Evolutionary conservation across 2,113 vertebrate species (phyloP).

Genomic region (Silurus asotus): DNA sequence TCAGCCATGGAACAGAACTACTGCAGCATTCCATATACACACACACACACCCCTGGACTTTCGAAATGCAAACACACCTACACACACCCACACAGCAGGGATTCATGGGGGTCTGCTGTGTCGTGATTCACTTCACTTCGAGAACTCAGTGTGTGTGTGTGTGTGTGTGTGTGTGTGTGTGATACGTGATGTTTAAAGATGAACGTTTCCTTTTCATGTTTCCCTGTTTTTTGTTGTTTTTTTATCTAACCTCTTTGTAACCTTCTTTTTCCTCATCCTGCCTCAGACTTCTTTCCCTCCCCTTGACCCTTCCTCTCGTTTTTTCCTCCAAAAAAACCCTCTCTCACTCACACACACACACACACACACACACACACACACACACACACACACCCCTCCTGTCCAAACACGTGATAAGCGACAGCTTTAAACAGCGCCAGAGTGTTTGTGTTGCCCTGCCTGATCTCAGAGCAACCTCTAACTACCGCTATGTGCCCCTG

Average conservation of each 20-base stretch:
- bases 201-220: not conserved
- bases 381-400: not conserved
- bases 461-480: conserved; percentile 6
- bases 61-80: not conserved
- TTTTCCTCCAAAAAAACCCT: not conserved
- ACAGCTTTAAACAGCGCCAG: not conserved
- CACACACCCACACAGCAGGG: not conserved
- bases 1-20: not conserved
- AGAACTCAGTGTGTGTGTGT: not conserved
- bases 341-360: not conserved
- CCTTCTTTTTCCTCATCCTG: not conserved
- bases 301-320: not conserved
- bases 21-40: not conserved
- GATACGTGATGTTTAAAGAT: conserved; percentile 12
- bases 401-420: conserved; percentile 25
- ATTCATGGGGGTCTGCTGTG: too few species aligned
- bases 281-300: not conserved
- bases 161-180: not conserved
- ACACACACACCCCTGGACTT: not conserved
- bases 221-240: not conserved
- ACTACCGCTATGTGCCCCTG: not conserved
- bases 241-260: conserved; percentile 2
- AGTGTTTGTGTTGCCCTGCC: conserved; percentile 1
- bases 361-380: not conserved
- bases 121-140: not conserved